A percentile compares a stretch with the other conserved stretches of the same genome.
These are phyloP conservation scores for Antheraea pernyi DNA, from an alignment of 1,140 invertebrate species.

Conservation along the genomic window DNA sequence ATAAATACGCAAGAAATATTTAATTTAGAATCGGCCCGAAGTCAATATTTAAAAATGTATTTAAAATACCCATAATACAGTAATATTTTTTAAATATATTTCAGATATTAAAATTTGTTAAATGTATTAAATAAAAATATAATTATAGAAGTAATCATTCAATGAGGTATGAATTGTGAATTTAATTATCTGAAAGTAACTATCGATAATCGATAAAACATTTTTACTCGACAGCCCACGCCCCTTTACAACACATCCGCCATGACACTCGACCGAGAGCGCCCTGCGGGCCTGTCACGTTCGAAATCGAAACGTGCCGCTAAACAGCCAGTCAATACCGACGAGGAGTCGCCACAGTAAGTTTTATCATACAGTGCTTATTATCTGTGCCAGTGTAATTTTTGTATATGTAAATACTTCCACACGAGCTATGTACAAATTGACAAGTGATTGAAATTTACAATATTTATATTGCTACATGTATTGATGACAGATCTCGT, in stretches of 20 bases:
- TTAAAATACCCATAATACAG: no score
- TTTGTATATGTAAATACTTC: neutral
- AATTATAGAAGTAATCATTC: no score
- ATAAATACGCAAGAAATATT: no score
- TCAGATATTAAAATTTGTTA: no score
- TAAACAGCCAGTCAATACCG: conserved; percentile 4
- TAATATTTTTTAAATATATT: no score
- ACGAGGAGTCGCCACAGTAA: neutral
- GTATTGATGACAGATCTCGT: neutral
- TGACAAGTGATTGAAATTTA: neutral
- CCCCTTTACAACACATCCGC: conserved; percentile 16
- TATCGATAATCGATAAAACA: conserved; percentile 17
- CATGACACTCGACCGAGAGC: conserved; percentile 29
- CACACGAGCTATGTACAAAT: neutral
- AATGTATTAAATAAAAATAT: no score
- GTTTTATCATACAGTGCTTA: neutral
- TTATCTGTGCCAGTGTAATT: neutral
- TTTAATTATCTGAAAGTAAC: no score
- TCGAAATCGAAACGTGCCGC: conserved; percentile 14
- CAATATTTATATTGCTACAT: neutral
- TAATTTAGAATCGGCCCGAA: no score
- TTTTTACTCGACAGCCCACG: neutral
- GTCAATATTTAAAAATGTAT: no score
- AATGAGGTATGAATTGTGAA: no score
- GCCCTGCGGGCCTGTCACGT: conserved; percentile 25